These are phyloP conservation scores for Catharus minimus DNA, from an alignment of 2,113 vertebrate species.

Conservation along the genomic window DNA sequence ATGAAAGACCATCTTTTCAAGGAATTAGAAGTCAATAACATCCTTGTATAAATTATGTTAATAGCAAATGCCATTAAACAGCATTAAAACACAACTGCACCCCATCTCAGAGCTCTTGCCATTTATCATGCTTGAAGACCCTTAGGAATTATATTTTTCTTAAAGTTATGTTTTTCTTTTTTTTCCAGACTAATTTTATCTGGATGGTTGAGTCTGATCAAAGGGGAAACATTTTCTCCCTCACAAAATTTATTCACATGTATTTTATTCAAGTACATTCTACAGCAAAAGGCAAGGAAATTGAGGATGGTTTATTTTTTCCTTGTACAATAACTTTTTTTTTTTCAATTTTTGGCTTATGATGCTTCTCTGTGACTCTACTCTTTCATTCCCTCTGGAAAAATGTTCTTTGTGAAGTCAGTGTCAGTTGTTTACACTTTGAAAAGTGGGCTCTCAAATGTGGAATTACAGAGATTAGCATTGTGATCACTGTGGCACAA, in stretches of 20 bases:
- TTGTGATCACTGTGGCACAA: not conserved
- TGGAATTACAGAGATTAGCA: conserved; percentile 26
- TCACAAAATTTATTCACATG: not conserved
- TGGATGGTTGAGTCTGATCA: not conserved
- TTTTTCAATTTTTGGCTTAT: not conserved
- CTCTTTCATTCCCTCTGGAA: not conserved
- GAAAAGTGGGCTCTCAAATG: conserved; percentile 3
- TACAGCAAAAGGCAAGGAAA: not conserved
- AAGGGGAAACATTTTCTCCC: not conserved
- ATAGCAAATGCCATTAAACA: not conserved
- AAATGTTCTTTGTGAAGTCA: conserved; percentile 2
- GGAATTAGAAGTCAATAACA: not conserved
- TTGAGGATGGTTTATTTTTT: not conserved
- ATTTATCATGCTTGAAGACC: not conserved
- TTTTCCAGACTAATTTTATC: not conserved
- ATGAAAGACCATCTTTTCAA: not conserved
- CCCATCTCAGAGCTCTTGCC: not conserved
- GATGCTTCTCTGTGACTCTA: not conserved
- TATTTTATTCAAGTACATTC: not conserved
- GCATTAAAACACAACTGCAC: not conserved
- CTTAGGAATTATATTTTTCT: not conserved
- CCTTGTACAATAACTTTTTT: not conserved
- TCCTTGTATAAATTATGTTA: not conserved
- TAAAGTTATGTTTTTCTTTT: accelerated
- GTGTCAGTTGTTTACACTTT: conserved; percentile 10